These are phyloP conservation scores for Microchirus variegatus DNA, from an alignment of 2,797 vertebrate species.

Conservation along the genomic window DNA sequence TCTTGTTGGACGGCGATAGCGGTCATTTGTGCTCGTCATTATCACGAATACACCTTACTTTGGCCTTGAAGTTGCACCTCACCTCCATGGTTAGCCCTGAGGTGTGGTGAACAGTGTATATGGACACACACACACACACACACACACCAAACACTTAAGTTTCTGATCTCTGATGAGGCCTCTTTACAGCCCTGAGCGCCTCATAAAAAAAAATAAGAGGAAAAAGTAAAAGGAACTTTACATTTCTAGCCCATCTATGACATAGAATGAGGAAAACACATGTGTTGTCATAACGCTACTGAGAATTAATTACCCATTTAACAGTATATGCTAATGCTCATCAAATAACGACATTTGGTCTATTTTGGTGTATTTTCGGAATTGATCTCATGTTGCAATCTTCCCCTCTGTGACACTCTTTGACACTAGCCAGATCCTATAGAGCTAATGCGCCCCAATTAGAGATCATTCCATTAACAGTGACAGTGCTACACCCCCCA, in stretches of 20 bases:
- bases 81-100: slow-evolving; percentile 46
- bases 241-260: background rate
- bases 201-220: background rate
- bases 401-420: slow-evolving; percentile 38
- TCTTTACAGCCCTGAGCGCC: background rate
- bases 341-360: slow-evolving; percentile 14
- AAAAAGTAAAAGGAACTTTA: background rate
- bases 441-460: slow-evolving; percentile 71
- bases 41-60: slow-evolving; percentile 60
- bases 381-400: slow-evolving; percentile 5
- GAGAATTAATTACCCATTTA: background rate
- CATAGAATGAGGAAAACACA: background rate
- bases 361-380: slow-evolving; percentile 11
- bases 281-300: background rate
- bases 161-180: slow-evolving; percentile 17
- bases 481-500: slow-evolving; percentile 77
- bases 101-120: slow-evolving; percentile 3
- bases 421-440: slow-evolving; percentile 68
- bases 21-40: slow-evolving; percentile 61
- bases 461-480: slow-evolving; percentile 79
- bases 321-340: slow-evolving; percentile 7
- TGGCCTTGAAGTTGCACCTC: slow-evolving; percentile 72
- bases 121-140: slow-evolving; percentile 20
- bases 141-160: slow-evolving; percentile 5
- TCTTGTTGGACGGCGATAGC: slow-evolving; percentile 58